Evolutionary conservation across 2,797 vertebrate genomes (phyloP).

Genomic region (Anas acuta): DNA sequence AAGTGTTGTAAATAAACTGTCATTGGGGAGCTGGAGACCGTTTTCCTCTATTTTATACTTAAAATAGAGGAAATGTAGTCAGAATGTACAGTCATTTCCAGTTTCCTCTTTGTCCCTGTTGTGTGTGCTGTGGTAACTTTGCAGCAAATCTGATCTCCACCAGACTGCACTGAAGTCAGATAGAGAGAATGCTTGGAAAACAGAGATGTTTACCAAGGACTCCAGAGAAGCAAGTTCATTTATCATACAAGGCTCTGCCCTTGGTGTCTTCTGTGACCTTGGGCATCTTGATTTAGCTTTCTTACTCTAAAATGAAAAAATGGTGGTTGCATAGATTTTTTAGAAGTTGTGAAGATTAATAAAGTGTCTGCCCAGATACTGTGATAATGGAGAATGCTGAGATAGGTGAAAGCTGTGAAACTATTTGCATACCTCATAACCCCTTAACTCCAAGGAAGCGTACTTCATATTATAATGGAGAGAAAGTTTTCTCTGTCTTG

Average conservation of each 20-base stretch:
- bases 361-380: not conserved
- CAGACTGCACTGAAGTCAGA: not conserved
- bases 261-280: not conserved
- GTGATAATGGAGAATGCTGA: not conserved
- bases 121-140: not conserved
- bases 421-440: not conserved
- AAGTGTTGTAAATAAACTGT: not conserved
- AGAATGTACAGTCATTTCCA: not conserved
- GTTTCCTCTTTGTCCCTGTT: not conserved
- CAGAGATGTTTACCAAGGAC: not conserved
- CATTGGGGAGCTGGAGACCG: not conserved
- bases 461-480: not conserved
- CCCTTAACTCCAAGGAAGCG: not conserved
- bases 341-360: not conserved
- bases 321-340: not conserved
- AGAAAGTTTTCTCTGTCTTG: not conserved
- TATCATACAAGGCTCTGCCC: not conserved
- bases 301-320: not conserved
- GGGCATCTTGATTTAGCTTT: not conserved
- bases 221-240: not conserved
- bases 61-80: not conserved
- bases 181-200: not conserved
- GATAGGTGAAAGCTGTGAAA: not conserved
- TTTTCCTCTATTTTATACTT: not conserved
- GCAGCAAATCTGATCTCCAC: not conserved